Evolutionary conservation across 92 coral and sea anemone species (phyloP).

Genomic region (Zoanthus sansibaricus): DNA sequence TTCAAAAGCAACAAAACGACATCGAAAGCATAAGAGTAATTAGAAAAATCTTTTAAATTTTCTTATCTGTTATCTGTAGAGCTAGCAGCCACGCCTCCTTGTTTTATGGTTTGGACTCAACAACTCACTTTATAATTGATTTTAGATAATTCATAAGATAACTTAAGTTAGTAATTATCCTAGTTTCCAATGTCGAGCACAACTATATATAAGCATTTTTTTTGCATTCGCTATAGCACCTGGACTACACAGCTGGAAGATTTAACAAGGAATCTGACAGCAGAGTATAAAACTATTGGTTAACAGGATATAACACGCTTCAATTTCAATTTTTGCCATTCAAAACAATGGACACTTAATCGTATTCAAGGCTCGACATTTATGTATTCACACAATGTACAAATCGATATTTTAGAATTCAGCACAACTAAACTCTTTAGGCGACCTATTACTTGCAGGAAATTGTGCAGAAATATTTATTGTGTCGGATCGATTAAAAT

Average conservation of each 20-base stretch:
- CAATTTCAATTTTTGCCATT: background rate
- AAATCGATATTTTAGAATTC: too few species aligned
- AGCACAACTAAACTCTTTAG: too few species aligned
- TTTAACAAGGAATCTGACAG: background rate
- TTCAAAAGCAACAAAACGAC: background rate
- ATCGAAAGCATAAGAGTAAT: background rate
- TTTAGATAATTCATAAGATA: constrained; percentile 24
- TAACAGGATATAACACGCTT: background rate
- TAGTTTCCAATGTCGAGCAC: too few species aligned
- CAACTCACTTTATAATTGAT: background rate
- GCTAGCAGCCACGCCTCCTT: constrained; percentile 27
- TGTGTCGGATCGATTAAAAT: too few species aligned
- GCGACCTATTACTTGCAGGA: too few species aligned
- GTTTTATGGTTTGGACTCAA: constrained; percentile 9
- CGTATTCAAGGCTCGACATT: too few species aligned
- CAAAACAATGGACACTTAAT: background rate
- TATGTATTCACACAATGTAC: too few species aligned
- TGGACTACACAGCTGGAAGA: background rate
- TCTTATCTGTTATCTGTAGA: constrained; percentile 1
- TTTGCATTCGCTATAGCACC: too few species aligned
- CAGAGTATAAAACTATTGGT: background rate
- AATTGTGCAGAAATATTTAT: too few species aligned
- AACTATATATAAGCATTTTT: too few species aligned
- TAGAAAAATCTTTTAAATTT: background rate
- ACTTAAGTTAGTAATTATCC: too few species aligned